These are phyloP conservation scores for Amphipyra tragopoginis DNA, from an alignment of 2,888 invertebrate species.

Conservation along the genomic window DNA sequence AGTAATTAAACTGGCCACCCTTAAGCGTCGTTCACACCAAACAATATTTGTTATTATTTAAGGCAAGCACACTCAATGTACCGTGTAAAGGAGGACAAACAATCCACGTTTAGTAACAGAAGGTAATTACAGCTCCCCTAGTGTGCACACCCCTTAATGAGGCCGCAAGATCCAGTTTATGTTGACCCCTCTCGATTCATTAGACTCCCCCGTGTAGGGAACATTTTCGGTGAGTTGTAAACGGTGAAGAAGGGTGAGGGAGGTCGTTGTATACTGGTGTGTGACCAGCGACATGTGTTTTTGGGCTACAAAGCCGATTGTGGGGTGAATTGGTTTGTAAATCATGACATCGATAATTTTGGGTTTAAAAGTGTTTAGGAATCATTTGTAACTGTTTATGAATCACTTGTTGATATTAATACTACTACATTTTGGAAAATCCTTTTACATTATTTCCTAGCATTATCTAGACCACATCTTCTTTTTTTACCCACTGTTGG, in stretches of 20 bases:
- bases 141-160: constrained; percentile 73
- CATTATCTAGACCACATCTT: too few species aligned
- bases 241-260: constrained; percentile 32
- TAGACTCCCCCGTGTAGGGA: constrained; percentile 20
- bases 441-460: too few species aligned
- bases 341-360: constrained; percentile 47
- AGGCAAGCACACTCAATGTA: constrained; percentile 70
- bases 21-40: constrained; percentile 71
- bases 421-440: too few species aligned
- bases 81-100: constrained; percentile 73
- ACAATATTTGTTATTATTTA: constrained; percentile 86
- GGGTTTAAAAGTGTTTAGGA: constrained; percentile 30
- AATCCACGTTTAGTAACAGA: constrained; percentile 76
- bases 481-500: too few species aligned
- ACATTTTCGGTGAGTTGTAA: constrained; percentile 9
- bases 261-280: constrained; percentile 64
- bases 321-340: constrained; percentile 64
- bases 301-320: constrained; percentile 67
- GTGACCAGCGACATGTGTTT: constrained; percentile 76
- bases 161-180: constrained; percentile 63
- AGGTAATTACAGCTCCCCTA: constrained; percentile 81
- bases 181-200: constrained; percentile 60
- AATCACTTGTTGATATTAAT: neutral
- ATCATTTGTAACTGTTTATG: constrained; percentile 9
- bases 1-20: constrained; percentile 76